Evolutionary conservation across 2,888 invertebrate genomes (phyloP).

Genomic region (Nysson spinosus): DNA sequence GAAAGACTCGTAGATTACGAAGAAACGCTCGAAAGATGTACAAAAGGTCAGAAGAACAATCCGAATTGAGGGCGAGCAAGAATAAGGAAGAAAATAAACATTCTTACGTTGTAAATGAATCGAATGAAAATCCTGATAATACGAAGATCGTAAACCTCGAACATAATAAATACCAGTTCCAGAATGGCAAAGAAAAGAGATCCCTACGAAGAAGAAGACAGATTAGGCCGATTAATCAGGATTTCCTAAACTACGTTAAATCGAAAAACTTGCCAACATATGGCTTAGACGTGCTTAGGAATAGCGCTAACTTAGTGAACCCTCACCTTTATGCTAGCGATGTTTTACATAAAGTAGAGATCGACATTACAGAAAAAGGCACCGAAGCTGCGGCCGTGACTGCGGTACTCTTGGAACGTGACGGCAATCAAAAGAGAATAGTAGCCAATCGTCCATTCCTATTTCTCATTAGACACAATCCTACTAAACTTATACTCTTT

Average conservation of each 20-base stretch:
- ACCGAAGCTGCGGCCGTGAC: conserved; percentile 86
- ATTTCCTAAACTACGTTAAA: conserved; percentile 58
- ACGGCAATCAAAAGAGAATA: conserved; percentile 78
- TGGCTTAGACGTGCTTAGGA: conserved; percentile 69
- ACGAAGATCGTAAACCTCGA: conserved; percentile 37
- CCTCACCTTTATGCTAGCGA: conserved; percentile 83
- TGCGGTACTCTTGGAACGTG: conserved; percentile 79
- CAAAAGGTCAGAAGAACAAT: background rate
- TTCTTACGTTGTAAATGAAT: background rate
- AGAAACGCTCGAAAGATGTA: background rate
- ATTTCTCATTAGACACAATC: conserved; percentile 85
- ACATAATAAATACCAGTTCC: conserved; percentile 46
- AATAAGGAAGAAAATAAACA: background rate
- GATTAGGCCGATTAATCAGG: conserved; percentile 61
- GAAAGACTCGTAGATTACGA: conserved; percentile 33
- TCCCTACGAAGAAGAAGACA: conserved; percentile 57
- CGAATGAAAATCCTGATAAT: background rate
- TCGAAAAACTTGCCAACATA: conserved; percentile 57
- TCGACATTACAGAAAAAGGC: conserved; percentile 83
- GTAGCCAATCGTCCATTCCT: conserved; percentile 85
- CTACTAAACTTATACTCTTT: conserved; percentile 83
- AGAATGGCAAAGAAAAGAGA: background rate
- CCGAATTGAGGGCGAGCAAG: too few relatives aligned
- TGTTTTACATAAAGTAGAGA: conserved; percentile 83
- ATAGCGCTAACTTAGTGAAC: conserved; percentile 76